Conservation (phyloP, 92 coral and sea anemone genomes). For the Actinernus sp. region DNA sequence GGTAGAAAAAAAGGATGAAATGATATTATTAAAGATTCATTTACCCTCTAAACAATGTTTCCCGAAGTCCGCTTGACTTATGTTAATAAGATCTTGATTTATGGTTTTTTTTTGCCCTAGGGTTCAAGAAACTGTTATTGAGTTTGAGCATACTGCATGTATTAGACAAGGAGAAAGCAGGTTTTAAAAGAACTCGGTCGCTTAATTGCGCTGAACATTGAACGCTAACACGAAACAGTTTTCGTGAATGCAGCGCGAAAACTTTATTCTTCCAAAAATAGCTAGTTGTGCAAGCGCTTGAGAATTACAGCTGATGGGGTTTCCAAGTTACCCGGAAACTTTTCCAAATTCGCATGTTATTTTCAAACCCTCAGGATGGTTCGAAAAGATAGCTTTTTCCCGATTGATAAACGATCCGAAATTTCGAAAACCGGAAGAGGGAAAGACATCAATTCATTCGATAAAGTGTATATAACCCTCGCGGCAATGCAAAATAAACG, state of each 20-base stretch:
- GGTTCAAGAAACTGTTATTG: not conserved
- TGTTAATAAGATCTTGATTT: not conserved
- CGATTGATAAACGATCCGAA: constrained; percentile 5
- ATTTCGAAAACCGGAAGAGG: constrained; percentile 1
- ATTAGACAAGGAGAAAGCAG: no score
- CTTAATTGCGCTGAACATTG: no score
- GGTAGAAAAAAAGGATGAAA: no score
- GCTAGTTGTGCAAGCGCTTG: no score
- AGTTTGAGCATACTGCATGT: not conserved
- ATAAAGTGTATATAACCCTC: not conserved
- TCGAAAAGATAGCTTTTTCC: not conserved
- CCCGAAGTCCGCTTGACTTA: not conserved
- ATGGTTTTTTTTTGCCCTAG: not conserved
- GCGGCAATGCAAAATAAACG: constrained; percentile 1
- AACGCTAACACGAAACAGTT: no score
- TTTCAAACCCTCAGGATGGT: not conserved
- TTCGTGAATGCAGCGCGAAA: no score
- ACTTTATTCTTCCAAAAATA: no score
- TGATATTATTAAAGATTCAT: no score
- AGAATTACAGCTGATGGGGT: no score
- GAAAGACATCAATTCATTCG: not conserved
- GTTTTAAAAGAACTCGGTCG: no score
- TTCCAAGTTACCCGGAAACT: no score
- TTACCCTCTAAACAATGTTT: no score
- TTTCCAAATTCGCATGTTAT: not conserved